Evolutionary conservation across 2,797 vertebrate species (phyloP), one percentile per base, ranked within the genome.

Genomic region (Chrosomus eos): DNA sequence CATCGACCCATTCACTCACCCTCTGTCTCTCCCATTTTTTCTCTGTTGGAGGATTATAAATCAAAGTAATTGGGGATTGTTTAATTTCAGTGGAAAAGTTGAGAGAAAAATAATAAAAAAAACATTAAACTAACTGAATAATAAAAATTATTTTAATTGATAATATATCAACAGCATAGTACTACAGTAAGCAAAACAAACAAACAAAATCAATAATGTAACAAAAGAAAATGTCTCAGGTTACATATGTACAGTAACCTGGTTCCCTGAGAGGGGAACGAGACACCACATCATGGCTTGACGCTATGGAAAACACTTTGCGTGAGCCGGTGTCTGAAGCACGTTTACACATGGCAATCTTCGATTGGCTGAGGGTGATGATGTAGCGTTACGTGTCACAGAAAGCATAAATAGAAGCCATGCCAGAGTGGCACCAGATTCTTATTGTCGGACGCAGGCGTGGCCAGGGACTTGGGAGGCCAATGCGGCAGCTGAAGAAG

Each of bases 41-140:
- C 51, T 76, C 80, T 89, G 85, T 53, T 76, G 67, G 87, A 85
- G 85, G 90, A 91, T 94, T 93, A 94, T 94, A 94, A 94, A 95
- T 94, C 92, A 94, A 93, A 92, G 93, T 94, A 94, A 95, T 93
- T 91, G 88, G 91, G 90, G 89, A 89, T 92, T 93, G 91, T 94
- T 95, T 94, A 94, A 94, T 91, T 92, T 93, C 91, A 88, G 91
- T 62, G 13, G 5, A 62, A 28, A 62, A 62, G 3, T 58, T 55
- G 21, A 58, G 53, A 9, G 3, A n/a, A 23, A 23, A 23, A 23
- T 1, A 19, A 28, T 31, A 1, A 36, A 10, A 36, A 18, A 19
- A 31, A 26, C 2, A 14, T 2, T 5, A 28, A 2, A 62, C 16
- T 33, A 33, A 1, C 16, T 33, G 33, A 33, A 60, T 26, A 13